These are phyloP conservation scores for Hesperia comma DNA, from an alignment of 2,888 invertebrate species.

Conservation along the genomic window DNA sequence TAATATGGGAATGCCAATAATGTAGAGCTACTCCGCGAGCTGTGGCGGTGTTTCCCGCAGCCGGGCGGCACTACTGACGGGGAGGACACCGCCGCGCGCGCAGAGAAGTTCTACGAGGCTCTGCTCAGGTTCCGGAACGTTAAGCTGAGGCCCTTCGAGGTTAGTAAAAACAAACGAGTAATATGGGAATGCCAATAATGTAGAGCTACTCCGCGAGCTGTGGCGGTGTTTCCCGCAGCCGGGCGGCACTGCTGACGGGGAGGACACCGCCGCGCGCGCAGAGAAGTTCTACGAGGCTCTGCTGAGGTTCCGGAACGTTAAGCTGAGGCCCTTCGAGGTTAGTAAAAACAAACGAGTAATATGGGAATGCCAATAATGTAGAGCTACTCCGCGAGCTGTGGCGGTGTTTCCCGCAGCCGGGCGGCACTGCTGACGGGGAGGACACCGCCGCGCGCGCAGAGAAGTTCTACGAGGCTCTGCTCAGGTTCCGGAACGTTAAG, in stretches of 20 bases:
- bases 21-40: constrained; percentile 96
- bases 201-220: constrained; percentile 96
- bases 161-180: too few relatives aligned
- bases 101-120: constrained; percentile 94
- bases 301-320: not conserved
- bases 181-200: too few relatives aligned
- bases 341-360: too few relatives aligned
- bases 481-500: too few relatives aligned
- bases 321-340: too few relatives aligned
- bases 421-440: constrained; percentile 87
- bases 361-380: too few relatives aligned
- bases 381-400: constrained; percentile 97
- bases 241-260: constrained; percentile 86
- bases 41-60: constrained; percentile 97
- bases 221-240: constrained; percentile 97
- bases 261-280: constrained; percentile 92
- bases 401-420: constrained; percentile 95
- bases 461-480: constrained; percentile 94
- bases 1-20: too few relatives aligned
- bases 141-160: too few relatives aligned
- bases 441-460: constrained; percentile 91
- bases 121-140: constrained; percentile 58
- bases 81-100: constrained; percentile 92
- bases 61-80: constrained; percentile 87
- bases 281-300: constrained; percentile 95